Evolutionary conservation across 2,888 invertebrate genomes (phyloP).

Genomic region (Eupithecia abbreviata): DNA sequence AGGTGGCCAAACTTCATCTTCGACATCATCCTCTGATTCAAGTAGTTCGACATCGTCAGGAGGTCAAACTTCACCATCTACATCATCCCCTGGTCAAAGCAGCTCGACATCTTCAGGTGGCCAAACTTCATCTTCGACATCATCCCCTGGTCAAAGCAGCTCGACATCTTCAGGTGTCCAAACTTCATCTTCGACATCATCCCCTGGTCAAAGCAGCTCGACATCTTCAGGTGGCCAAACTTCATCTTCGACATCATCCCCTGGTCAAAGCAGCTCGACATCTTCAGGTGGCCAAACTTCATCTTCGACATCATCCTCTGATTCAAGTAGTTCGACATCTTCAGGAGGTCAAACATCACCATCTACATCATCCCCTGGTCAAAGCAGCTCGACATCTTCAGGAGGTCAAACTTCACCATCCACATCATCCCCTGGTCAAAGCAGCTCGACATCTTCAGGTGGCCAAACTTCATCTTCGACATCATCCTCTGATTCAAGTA

Average conservation of each 20-base stretch:
- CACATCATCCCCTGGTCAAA: background rate
- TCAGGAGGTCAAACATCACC: background rate
- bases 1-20: background rate
- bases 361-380: background rate
- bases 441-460: background rate
- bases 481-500: background rate
- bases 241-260: background rate
- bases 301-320: background rate
- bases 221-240: background rate
- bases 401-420: background rate
- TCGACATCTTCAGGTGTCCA: background rate
- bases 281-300: background rate
- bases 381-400: background rate
- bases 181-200: background rate
- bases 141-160: background rate
- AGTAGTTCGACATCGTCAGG: background rate
- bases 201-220: background rate
- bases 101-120: background rate
- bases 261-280: background rate
- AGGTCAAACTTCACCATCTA: background rate
- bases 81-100: background rate
- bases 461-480: background rate
- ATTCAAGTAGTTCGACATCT: background rate
- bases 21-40: background rate
- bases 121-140: background rate